Conservation (phyloP, 2,113 vertebrate genomes). For the Pachypanchax playfairii region DNA sequence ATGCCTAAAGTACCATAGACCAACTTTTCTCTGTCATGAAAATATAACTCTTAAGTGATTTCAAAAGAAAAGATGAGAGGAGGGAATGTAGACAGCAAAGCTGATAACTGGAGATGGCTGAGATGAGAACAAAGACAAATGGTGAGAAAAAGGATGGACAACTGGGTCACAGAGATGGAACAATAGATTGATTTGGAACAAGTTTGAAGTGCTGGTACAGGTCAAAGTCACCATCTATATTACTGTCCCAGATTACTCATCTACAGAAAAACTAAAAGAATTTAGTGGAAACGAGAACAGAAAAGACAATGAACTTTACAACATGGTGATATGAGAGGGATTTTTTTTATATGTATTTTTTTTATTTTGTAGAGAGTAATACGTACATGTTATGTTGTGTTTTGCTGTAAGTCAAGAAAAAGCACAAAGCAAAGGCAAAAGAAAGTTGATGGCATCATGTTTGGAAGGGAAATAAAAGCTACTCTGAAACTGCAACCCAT, state of each 20-base stretch:
- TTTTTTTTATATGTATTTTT: too few species aligned
- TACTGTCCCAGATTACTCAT: constrained; percentile 64
- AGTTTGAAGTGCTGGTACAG: constrained; percentile 68
- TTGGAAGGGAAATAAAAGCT: too few species aligned
- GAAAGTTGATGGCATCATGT: too few species aligned
- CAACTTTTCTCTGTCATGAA: constrained; percentile 47
- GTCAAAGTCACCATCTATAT: constrained; percentile 77
- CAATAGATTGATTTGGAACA: constrained; percentile 77
- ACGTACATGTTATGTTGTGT: not conserved
- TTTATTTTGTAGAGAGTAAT: not conserved
- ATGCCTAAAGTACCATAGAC: constrained; percentile 28
- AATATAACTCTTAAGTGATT: constrained; percentile 34
- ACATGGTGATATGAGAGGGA: too few species aligned
- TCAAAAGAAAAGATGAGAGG: constrained; percentile 44
- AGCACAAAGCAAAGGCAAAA: too few species aligned
- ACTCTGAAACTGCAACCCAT: too few species aligned
- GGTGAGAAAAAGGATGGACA: constrained; percentile 53
- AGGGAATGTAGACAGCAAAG: constrained; percentile 48
- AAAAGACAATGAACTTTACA: too few species aligned
- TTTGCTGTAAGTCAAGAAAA: not conserved
- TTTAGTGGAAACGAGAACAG: constrained; percentile 25
- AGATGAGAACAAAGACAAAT: constrained; percentile 33
- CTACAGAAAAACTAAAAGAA: constrained; percentile 37
- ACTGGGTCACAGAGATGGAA: constrained; percentile 68
- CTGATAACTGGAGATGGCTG: constrained; percentile 66